Percentiles rank a stretch among this genome's conserved stretches.
Evolutionary conservation across 2,113 vertebrate species (phyloP).

Genomic region (Dicrurus megarhynchus): DNA sequence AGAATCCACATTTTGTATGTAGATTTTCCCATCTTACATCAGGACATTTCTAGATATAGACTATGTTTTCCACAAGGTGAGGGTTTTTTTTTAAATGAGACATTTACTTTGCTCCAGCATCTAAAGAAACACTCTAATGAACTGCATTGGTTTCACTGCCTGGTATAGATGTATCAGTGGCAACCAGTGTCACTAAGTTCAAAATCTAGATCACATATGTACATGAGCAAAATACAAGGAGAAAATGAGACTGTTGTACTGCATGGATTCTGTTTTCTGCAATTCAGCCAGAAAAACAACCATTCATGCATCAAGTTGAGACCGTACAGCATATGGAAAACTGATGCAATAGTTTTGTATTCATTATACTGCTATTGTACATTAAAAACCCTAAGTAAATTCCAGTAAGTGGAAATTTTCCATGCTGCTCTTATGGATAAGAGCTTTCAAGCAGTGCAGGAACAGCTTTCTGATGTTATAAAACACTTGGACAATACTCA

Average conservation of each 20-base stretch:
- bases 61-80: not conserved
- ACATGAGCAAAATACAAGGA: not conserved
- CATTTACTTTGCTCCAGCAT: not conserved
- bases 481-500: not conserved
- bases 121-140: not conserved
- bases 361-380: not conserved
- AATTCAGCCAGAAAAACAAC: not conserved
- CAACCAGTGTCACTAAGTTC: not conserved
- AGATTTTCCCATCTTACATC: not conserved
- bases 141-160: not conserved
- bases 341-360: not conserved
- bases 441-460: not conserved
- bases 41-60: not conserved
- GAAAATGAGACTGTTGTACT: not conserved
- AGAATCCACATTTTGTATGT: not conserved
- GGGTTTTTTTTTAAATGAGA: not conserved
- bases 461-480: not conserved
- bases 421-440: not conserved
- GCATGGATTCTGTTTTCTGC: not conserved
- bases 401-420: not conserved
- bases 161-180: not conserved
- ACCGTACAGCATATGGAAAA: conserved; percentile 10
- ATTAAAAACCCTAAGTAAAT: not conserved
- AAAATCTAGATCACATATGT: not conserved
- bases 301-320: not conserved